These are phyloP conservation scores for Ptychodera flava DNA, from an alignment of 35 echinoderm and acorn worm species.

Conservation along the genomic window DNA sequence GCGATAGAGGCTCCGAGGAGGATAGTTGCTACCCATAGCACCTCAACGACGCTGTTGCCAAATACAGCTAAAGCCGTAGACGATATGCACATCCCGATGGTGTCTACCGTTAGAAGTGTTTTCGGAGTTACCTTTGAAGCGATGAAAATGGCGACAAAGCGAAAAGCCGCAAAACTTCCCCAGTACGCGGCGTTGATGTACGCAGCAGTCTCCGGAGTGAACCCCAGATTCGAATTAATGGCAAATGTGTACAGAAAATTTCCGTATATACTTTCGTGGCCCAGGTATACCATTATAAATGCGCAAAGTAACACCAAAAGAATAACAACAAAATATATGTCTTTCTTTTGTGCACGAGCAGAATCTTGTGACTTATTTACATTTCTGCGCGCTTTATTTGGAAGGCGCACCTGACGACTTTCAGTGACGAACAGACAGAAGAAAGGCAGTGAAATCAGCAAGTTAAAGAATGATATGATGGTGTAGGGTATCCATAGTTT, in stretches of 20 bases:
- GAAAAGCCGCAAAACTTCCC: neutral
- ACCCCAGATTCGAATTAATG: neutral
- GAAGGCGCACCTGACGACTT: no score
- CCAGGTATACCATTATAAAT: neutral
- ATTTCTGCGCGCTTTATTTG: no score
- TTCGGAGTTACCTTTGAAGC: neutral
- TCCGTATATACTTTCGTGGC: neutral
- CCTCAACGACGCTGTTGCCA: neutral
- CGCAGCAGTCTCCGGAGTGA: neutral
- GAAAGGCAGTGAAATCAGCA: neutral
- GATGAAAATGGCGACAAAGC: neutral
- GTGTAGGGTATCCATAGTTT: neutral
- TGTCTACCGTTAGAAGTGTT: neutral
- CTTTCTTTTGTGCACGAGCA: no score
- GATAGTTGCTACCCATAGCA: neutral
- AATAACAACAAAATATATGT: neutral
- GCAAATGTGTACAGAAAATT: neutral
- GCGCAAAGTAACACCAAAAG: neutral
- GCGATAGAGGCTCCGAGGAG: neutral
- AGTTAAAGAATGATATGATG: neutral
- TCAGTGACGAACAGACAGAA: no score
- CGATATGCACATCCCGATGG: neutral
- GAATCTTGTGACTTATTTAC: no score
- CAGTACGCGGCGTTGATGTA: neutral
- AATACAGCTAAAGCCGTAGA: neutral